phyloP scores from a whole-genome alignment of 2,113 vertebrate species.

The Spea multiplicata region DNA sequence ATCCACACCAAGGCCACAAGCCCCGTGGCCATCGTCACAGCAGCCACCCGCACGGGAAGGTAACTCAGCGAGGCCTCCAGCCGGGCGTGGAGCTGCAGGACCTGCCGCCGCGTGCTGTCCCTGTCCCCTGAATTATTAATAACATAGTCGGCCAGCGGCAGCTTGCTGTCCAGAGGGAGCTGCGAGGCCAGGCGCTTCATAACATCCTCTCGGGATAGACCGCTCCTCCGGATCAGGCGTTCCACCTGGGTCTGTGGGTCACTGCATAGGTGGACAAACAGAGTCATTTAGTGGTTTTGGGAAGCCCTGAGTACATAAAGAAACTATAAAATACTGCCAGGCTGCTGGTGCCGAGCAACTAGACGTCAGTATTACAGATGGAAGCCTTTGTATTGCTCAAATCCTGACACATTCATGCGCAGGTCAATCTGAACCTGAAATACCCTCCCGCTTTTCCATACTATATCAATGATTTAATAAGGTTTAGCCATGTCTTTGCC shows the following conservation, averaged over 20 bases:
- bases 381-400: no score
- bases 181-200: constrained; percentile 81
- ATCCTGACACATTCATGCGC: no score
- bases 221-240: constrained; percentile 81
- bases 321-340: no score
- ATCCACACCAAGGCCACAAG: constrained; percentile 67
- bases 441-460: no score
- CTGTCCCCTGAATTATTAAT: constrained; percentile 85
- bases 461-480: no score
- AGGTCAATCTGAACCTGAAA: no score
- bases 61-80: constrained; percentile 87
- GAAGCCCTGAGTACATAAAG: not conserved
- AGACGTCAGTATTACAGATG: no score
- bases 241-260: constrained; percentile 80
- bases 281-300: not conserved
- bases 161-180: constrained; percentile 90
- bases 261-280: constrained; percentile 58
- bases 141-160: constrained; percentile 77
- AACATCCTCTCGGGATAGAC: constrained; percentile 72
- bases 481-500: no score
- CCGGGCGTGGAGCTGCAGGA: constrained; percentile 75
- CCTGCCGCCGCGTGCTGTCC: constrained; percentile 78
- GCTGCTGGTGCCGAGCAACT: no score
- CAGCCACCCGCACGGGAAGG: constrained; percentile 74
- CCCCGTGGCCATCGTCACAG: constrained; percentile 58